A percentile compares a stretch with the other conserved stretches of the same genome.
Evolutionary conservation across 2,113 vertebrate genomes (phyloP).

Genomic region (Gorsachius goisagi): DNA sequence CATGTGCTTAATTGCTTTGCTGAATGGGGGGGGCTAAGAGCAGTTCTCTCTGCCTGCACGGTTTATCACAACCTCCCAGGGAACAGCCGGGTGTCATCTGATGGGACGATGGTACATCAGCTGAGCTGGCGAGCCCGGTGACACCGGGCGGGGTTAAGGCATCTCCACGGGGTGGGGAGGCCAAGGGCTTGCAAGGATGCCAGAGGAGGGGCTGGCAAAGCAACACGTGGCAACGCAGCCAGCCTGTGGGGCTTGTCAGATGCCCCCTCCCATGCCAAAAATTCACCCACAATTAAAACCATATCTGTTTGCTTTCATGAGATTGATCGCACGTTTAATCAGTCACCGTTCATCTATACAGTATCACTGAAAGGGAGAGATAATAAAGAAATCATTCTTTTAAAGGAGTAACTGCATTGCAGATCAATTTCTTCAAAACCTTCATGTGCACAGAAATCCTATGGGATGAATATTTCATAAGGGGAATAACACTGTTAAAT

Average conservation of each 20-base stretch:
- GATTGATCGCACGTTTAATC: slow-evolving; percentile 50
- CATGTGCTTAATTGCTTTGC: not conserved
- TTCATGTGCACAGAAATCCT: slow-evolving; percentile 70
- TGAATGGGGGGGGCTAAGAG: not conserved
- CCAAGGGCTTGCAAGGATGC: not conserved
- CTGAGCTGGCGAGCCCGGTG: not conserved
- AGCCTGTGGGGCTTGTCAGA: not conserved
- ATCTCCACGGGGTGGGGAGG: not conserved
- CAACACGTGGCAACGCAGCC: not conserved
- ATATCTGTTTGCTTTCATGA: slow-evolving; percentile 42
- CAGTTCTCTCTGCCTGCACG: not conserved
- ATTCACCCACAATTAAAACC: slow-evolving; percentile 43
- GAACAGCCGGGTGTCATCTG: not conserved
- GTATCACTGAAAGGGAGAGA: slow-evolving; percentile 48
- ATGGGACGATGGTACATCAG: not conserved
- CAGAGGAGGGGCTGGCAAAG: not conserved
- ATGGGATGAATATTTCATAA: slow-evolving; percentile 75
- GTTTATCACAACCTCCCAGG: not conserved
- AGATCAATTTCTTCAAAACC: slow-evolving; percentile 71
- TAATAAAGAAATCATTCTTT: slow-evolving; percentile 70
- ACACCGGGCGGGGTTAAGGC: not conserved
- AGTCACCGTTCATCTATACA: not conserved
- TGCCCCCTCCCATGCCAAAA: not conserved
- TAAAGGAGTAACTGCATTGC: slow-evolving; percentile 72
- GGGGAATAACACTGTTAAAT: slow-evolving; percentile 73